These are phyloP conservation scores for Spinibarbus caldwelli DNA, from an alignment of 2,797 vertebrate species.

Conservation along the genomic window DNA sequence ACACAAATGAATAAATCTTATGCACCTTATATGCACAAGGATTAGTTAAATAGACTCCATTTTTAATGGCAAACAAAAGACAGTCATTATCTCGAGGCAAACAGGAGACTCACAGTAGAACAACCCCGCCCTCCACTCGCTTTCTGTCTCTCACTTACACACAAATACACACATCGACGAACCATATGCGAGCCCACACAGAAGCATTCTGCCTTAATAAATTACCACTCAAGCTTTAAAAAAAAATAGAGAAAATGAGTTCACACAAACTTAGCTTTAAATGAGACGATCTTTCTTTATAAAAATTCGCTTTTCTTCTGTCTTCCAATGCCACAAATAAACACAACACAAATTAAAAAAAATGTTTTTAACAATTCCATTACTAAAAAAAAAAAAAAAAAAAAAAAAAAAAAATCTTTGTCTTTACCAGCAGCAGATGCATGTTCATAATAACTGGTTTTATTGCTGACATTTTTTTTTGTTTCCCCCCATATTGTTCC, in stretches of 20 bases:
- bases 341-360: background rate
- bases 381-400: too few species aligned
- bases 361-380: background rate
- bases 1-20: slow-evolving; percentile 20
- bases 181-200: slow-evolving; percentile 46
- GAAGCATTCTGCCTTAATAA: background rate
- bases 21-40: background rate
- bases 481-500: background rate
- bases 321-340: background rate
- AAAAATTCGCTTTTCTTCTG: background rate
- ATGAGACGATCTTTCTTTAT: background rate
- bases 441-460: slow-evolving; percentile 12
- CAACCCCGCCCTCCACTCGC: slow-evolving; percentile 7
- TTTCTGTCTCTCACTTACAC: slow-evolving; percentile 9
- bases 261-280: background rate
- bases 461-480: slow-evolving; percentile 2
- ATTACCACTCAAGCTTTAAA: background rate
- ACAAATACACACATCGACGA: slow-evolving; percentile 46
- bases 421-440: background rate
- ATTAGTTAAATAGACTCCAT: slow-evolving; percentile 20
- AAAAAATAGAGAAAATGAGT: background rate
- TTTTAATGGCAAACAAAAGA: slow-evolving; percentile 30
- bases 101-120: slow-evolving; percentile 17
- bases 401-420: background rate
- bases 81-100: slow-evolving; percentile 8